A percentile compares a stretch with the other conserved stretches of the same genome.
phyloP scores from a whole-genome alignment of 2,797 vertebrate genomes.

The Rhynchonycteris naso region DNA sequence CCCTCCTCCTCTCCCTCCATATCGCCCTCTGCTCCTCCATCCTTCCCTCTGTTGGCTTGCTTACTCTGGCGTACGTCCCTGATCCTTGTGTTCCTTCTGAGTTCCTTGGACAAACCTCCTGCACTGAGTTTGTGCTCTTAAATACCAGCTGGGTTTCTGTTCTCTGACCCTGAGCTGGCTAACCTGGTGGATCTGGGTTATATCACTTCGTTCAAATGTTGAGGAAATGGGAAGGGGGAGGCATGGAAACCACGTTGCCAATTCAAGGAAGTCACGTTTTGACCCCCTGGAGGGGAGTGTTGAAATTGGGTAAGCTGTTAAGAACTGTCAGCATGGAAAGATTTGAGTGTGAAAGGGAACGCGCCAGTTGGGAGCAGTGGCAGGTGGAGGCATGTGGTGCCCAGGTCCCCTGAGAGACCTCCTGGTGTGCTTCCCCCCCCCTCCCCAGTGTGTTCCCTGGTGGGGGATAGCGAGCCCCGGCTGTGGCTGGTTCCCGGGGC shows the following conservation, averaged over 20 bases:
- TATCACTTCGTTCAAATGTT: not conserved
- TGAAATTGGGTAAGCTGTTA: not conserved
- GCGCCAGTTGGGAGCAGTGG: too few relatives aligned
- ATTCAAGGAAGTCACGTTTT: too few relatives aligned
- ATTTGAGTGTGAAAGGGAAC: not conserved
- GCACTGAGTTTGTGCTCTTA: not conserved
- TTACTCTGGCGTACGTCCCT: not conserved
- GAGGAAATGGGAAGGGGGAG: not conserved
- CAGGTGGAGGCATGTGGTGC: not conserved
- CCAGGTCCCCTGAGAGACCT: not conserved
- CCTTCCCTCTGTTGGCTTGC: rapidly evolving
- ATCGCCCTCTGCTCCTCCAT: not conserved
- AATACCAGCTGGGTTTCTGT: not conserved
- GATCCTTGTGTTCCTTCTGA: not conserved
- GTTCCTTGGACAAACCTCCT: not conserved
- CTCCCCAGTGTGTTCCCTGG: too few relatives aligned
- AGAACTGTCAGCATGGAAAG: not conserved
- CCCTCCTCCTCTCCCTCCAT: not conserved
- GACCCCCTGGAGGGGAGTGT: not conserved
- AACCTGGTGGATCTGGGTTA: too few relatives aligned
- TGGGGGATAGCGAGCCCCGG: not conserved
- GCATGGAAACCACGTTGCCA: not conserved
- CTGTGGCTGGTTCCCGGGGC: rapidly evolving
- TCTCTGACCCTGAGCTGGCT: not conserved
- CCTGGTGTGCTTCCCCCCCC: not conserved